These are phyloP conservation scores for Poecilobothrus nobilitatus DNA, from an alignment of 2,888 invertebrate species.

Conservation along the genomic window DNA sequence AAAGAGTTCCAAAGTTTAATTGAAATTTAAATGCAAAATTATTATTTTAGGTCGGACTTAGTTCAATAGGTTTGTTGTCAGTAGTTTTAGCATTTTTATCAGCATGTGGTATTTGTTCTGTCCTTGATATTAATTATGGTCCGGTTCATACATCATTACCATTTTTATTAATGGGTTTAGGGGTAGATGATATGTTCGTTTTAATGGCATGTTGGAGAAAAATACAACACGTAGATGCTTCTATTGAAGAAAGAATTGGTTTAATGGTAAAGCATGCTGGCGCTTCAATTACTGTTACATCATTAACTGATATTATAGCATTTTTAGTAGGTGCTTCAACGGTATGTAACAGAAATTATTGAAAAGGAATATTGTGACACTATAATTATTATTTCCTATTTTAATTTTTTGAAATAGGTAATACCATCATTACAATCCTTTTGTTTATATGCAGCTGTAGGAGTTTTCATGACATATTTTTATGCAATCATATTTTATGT, in stretches of 20 bases:
- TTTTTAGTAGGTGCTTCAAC: constrained; percentile 71
- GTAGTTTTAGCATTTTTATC: constrained; percentile 66
- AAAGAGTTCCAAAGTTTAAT: no score
- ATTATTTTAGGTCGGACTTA: not conserved
- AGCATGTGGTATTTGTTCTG: constrained; percentile 63
- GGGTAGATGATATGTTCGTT: constrained; percentile 79
- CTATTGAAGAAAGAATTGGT: constrained; percentile 58
- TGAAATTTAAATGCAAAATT: no score
- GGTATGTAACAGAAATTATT: no score
- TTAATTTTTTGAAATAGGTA: no score
- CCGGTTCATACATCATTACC: constrained; percentile 75
- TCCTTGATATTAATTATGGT: constrained; percentile 63
- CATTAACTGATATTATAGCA: constrained; percentile 72
- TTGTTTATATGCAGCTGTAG: constrained; percentile 70
- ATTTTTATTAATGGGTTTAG: constrained; percentile 69
- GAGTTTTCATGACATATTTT: constrained; percentile 65
- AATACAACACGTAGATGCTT: constrained; percentile 48
- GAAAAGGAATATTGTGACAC: no score
- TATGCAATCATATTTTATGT: constrained; percentile 75
- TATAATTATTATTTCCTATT: no score
- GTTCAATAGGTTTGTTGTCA: constrained; percentile 59
- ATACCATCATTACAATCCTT: constrained; percentile 73
- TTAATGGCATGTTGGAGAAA: constrained; percentile 72
- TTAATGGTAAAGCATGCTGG: constrained; percentile 70
- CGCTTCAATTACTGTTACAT: constrained; percentile 74